phyloP scores from a whole-genome alignment of 2,888 invertebrate species.

The Lutraria lutraria region DNA sequence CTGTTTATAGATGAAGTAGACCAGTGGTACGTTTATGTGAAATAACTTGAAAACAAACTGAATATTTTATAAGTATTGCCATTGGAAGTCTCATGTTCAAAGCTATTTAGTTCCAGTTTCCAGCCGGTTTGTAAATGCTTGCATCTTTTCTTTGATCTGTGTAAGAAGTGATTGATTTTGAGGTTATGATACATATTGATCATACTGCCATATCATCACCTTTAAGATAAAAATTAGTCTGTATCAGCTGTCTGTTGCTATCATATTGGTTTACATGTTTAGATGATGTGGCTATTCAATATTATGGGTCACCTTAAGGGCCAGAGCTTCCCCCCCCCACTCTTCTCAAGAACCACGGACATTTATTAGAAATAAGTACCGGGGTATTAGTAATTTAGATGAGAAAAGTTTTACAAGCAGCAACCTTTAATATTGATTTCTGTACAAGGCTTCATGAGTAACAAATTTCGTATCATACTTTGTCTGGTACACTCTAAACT shows the following conservation, averaged over 20 bases:
- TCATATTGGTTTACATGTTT: too few species aligned
- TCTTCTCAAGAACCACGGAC: too few species aligned
- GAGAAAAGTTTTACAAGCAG: background rate
- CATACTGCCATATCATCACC: background rate
- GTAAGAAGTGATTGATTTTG: background rate
- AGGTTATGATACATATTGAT: background rate
- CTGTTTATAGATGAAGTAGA: slow-evolving; percentile 8
- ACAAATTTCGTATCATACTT: background rate
- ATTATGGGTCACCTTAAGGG: too few species aligned
- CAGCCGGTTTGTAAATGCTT: background rate
- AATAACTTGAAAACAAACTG: background rate
- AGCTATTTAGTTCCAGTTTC: background rate
- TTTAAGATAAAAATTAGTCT: background rate
- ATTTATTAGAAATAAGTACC: too few species aligned
- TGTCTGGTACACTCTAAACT: background rate
- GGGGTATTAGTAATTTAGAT: too few species aligned
- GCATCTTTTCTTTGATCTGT: background rate
- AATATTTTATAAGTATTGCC: slow-evolving; percentile 22
- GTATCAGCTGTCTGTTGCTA: background rate
- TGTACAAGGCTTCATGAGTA: background rate
- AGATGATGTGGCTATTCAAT: too few species aligned
- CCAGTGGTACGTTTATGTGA: slow-evolving; percentile 12
- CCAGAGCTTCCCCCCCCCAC: too few species aligned
- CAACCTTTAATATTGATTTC: background rate
- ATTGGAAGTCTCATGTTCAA: background rate